Conservation (phyloP, 2,888 invertebrate genomes). For the Caenorhabditis uteleia region DNA sequence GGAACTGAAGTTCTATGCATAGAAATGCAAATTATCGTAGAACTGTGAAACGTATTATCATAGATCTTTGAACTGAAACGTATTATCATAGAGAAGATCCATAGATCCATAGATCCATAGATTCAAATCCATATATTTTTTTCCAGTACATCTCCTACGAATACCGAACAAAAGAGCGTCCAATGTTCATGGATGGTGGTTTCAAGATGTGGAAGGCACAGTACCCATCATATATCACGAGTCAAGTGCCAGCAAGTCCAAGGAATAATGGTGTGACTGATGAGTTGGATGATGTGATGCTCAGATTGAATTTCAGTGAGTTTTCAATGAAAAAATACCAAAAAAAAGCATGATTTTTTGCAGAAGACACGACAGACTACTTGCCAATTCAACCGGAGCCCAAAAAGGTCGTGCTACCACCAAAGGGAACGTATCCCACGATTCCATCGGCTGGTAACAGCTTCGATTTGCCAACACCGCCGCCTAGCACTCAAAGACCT, state of each 20-base stretch:
- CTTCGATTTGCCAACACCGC: no score
- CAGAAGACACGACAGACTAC: no score
- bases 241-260: background rate
- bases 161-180: conserved; percentile 31
- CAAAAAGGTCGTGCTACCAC: no score
- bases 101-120: no score
- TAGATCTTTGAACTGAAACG: background rate
- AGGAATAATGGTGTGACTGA: background rate
- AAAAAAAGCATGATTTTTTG: background rate
- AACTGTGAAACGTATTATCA: background rate
- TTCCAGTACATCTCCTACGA: conserved; percentile 34
- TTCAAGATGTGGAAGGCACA: conserved; percentile 55
- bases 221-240: conserved; percentile 42
- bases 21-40: no score
- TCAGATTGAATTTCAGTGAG: background rate
- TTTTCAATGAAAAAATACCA: background rate
- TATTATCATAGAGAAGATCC: background rate
- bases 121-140: background rate
- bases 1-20: no score
- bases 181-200: conserved; percentile 61
- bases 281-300: background rate
- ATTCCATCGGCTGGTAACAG: no score
- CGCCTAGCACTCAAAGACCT: no score
- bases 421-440: no score
- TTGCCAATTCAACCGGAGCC: no score